Evolutionary conservation across 1,140 invertebrate species (phyloP).

Genomic region (Stenopsyche tienmushanensis): DNA sequence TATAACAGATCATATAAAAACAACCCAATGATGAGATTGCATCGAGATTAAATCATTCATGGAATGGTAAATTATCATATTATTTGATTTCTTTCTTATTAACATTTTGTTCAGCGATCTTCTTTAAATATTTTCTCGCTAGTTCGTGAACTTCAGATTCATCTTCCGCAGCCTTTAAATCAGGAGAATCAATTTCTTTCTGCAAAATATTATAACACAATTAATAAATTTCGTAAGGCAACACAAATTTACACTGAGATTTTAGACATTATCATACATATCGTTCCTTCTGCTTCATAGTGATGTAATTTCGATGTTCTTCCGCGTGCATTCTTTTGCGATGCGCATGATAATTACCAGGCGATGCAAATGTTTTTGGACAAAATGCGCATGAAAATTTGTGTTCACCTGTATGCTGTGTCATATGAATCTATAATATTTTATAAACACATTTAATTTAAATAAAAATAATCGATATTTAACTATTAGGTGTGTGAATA

Average conservation of each 20-base stretch:
- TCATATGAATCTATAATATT: conserved; percentile 20
- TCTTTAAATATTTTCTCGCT: conserved; percentile 7
- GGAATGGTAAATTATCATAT: no score
- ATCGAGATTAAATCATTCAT: no score
- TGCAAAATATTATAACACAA: conserved; percentile 7
- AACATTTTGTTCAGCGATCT: conserved; percentile 12
- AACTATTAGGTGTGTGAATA: no score
- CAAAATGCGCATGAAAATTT: conserved; percentile 19
- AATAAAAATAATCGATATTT: neutral
- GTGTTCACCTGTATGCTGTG: conserved; percentile 24
- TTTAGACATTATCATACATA: conserved; percentile 11
- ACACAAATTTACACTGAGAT: neutral
- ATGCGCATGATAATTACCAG: conserved; percentile 22
- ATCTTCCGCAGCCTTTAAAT: neutral
- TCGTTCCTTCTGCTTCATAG: conserved; percentile 13
- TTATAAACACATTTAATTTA: no score
- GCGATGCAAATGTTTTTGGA: conserved; percentile 21
- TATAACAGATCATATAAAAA: no score
- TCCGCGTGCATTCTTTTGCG: conserved; percentile 20
- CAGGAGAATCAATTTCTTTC: conserved; percentile 5
- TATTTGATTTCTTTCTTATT: no score
- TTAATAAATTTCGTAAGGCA: neutral
- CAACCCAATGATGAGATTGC: no score
- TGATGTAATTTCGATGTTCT: conserved; percentile 14
- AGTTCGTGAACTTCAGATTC: conserved; percentile 9